Conservation (phyloP, 2,113 vertebrate genomes). For the Acrocephalus arundinaceus region DNA sequence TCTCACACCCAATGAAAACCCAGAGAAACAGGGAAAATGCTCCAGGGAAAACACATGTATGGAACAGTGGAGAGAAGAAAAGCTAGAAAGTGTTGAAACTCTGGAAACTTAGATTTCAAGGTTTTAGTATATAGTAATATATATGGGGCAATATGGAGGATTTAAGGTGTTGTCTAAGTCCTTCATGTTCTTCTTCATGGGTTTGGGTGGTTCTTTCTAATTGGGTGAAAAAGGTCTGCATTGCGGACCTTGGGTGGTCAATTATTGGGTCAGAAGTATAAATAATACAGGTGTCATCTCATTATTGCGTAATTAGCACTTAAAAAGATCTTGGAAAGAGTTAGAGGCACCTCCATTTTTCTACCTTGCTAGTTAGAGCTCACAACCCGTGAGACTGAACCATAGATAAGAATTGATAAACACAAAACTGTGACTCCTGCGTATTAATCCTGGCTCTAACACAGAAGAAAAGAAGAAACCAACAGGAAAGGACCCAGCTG, state of each 20-base stretch:
- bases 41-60: fast-evolving
- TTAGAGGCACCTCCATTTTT: neutral
- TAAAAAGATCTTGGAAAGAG: neutral
- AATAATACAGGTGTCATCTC: neutral
- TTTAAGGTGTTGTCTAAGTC: neutral
- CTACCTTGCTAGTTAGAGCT: neutral
- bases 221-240: neutral
- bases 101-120: neutral
- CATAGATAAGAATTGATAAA: neutral
- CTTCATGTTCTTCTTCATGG: neutral
- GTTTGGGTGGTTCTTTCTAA: neutral
- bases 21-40: fast-evolving
- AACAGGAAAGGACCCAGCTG: neutral
- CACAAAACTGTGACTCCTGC: neutral
- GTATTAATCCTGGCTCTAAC: neutral
- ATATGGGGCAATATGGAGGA: neutral
- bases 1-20: fast-evolving
- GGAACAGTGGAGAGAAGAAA: fast-evolving
- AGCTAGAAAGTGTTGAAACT: neutral
- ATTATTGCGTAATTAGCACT: neutral
- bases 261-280: neutral
- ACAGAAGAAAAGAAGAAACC: neutral
- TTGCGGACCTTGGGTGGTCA: neutral
- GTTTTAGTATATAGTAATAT: neutral
- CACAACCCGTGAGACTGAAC: neutral